phyloP scores from a whole-genome alignment of 2,797 vertebrate genomes.

The Aulostomus chinensis region DNA sequence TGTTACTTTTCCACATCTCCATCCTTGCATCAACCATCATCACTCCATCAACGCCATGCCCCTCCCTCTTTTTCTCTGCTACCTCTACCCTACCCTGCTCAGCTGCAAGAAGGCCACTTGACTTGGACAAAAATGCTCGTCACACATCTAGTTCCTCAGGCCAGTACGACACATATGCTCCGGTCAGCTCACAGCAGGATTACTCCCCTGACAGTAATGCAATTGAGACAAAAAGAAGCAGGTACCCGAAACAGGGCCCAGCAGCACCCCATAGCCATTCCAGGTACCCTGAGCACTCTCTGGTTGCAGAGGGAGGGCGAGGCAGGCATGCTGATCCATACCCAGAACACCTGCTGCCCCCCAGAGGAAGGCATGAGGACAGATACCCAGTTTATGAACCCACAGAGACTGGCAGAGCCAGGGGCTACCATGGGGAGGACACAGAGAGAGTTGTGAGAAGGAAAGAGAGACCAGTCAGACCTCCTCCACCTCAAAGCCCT shows the following conservation, averaged over 20 bases:
- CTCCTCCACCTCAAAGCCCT: constrained; percentile 62
- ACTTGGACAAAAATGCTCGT: constrained; percentile 54
- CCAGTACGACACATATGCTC: constrained; percentile 17
- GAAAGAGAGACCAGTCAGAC: constrained; percentile 74
- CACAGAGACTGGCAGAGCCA: constrained; percentile 54
- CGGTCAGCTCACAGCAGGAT: constrained; percentile 34
- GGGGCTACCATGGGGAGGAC: constrained; percentile 38
- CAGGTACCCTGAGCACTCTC: constrained; percentile 63
- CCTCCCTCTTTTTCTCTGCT: constrained; percentile 12
- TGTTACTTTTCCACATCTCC: constrained; percentile 38
- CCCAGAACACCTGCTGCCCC: constrained; percentile 58
- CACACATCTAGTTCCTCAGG: constrained; percentile 41
- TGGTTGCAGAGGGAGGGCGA: constrained; percentile 41
- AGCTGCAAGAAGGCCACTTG: constrained; percentile 55
- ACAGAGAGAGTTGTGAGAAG: constrained; percentile 54
- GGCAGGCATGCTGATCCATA: constrained; percentile 62
- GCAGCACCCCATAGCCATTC: constrained; percentile 39
- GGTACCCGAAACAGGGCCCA: constrained; percentile 73
- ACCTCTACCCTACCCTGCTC: constrained; percentile 24
- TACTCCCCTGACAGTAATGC: constrained; percentile 63
- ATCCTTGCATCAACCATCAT: constrained; percentile 46
- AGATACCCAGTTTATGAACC: constrained; percentile 60
- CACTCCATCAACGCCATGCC: constrained; percentile 8
- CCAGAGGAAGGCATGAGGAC: constrained; percentile 63
- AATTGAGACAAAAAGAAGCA: constrained; percentile 76